Percentiles rank a stretch among this genome's conserved stretches.
phyloP scores from a whole-genome alignment of 35 echinoderm and acorn worm species.

The Heliocidaris erythrogramma region DNA sequence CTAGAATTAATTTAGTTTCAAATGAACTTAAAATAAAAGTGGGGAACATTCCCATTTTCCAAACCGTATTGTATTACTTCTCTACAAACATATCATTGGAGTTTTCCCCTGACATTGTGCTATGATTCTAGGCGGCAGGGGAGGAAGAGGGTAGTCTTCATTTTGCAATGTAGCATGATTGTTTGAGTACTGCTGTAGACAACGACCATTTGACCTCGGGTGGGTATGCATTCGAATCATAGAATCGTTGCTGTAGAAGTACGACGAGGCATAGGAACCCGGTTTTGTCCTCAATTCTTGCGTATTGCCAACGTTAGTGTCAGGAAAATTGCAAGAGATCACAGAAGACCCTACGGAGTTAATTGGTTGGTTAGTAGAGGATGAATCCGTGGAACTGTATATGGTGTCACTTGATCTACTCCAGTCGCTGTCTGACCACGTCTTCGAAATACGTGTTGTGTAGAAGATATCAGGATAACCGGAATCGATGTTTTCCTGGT shows the following conservation, averaged over 20 bases:
- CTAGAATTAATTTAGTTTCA: no score
- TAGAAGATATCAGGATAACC: background rate
- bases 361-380: background rate
- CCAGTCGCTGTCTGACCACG: background rate
- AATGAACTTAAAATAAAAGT: no score
- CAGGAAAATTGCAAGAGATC: no score
- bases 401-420: background rate
- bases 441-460: background rate
- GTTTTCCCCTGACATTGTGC: no score
- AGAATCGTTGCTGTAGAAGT: background rate
- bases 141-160: background rate
- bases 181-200: background rate
- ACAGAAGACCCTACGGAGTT: background rate
- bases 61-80: no score
- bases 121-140: background rate
- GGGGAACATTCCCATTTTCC: no score
- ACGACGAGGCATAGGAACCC: no score
- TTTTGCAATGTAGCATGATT: background rate
- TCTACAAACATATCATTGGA: no score
- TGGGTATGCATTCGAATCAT: background rate
- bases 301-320: background rate
- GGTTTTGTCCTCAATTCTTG: background rate
- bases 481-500: background rate
- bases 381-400: background rate
- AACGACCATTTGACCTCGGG: background rate